A percentile compares a stretch with the other conserved stretches of the same genome.
Evolutionary conservation across 2,113 vertebrate species (phyloP).

Genomic region (Cryptomyrus ogoouensis): DNA sequence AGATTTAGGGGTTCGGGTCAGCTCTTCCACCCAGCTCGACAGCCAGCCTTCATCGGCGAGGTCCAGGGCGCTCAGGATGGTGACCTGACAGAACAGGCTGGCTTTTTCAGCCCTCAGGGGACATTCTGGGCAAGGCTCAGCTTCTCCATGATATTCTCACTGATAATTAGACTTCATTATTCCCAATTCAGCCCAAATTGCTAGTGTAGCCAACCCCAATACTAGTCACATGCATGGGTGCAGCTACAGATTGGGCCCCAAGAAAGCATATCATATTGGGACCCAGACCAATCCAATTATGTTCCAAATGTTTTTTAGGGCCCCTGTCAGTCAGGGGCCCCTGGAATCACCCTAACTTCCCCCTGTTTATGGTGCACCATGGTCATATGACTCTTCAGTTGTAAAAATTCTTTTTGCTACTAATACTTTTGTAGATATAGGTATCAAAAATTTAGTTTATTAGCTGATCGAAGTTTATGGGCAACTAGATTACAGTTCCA

Average conservation of each 20-base stretch:
- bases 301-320: background rate
- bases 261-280: background rate
- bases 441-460: background rate
- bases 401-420: no score
- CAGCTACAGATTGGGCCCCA: background rate
- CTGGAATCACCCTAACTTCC: background rate
- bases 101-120: slow-evolving; percentile 44
- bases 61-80: slow-evolving; percentile 48
- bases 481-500: background rate
- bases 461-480: background rate
- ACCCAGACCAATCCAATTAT: background rate
- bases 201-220: background rate
- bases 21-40: slow-evolving; percentile 50
- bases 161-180: background rate
- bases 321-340: background rate
- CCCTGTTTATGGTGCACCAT: background rate
- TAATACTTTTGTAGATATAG: no score
- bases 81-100: slow-evolving; percentile 41
- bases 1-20: slow-evolving; percentile 56
- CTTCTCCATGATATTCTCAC: background rate
- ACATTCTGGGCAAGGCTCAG: background rate
- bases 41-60: slow-evolving; percentile 44
- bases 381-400: background rate
- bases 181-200: background rate
- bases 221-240: background rate